A percentile compares a stretch with the other conserved stretches of the same genome.
These are phyloP conservation scores for Caenorhabditis sp. DNA, from an alignment of 2,888 invertebrate species.

Conservation along the genomic window DNA sequence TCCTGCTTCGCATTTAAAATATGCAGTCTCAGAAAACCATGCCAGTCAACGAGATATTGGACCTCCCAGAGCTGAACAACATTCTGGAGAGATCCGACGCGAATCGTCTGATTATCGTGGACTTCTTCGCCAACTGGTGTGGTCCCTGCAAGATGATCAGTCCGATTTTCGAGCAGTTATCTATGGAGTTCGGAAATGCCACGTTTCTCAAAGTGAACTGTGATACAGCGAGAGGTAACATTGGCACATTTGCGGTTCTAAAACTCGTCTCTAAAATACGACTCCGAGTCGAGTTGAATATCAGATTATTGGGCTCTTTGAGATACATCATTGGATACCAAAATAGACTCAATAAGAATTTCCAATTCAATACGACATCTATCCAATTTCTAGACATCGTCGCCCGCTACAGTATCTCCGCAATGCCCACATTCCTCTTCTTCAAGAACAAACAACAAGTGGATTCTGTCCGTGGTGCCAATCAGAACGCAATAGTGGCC, in stretches of 20 bases:
- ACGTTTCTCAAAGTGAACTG: constrained; percentile 92
- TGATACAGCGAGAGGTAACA: constrained; percentile 87
- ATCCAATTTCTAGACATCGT: constrained; percentile 85
- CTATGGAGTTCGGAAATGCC: constrained; percentile 91
- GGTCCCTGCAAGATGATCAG: constrained; percentile 89
- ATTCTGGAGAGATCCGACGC: constrained; percentile 37
- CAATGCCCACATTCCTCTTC: constrained; percentile 99
- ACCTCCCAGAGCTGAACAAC: constrained; percentile 27
- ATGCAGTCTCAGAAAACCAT: too few species aligned
- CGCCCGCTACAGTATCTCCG: constrained; percentile 91
- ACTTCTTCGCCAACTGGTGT: constrained; percentile 82
- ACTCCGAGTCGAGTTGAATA: too few species aligned
- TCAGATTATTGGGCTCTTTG: too few species aligned
- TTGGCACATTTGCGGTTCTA: too few species aligned
- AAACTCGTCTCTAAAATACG: too few species aligned
- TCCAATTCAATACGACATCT: neutral
- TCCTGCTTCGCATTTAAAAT: neutral
- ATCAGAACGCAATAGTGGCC: constrained; percentile 88
- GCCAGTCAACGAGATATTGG: constrained; percentile 30
- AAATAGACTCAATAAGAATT: too few species aligned
- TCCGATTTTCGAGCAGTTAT: constrained; percentile 92
- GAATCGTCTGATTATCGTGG: constrained; percentile 75
- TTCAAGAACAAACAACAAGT: constrained; percentile 90
- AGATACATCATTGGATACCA: too few species aligned
- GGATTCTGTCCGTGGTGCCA: constrained; percentile 92